Percentiles rank a stretch among this genome's conserved stretches.
Conservation (phyloP, 2,888 invertebrate species). For the Lepidochrysops patricia region DNA sequence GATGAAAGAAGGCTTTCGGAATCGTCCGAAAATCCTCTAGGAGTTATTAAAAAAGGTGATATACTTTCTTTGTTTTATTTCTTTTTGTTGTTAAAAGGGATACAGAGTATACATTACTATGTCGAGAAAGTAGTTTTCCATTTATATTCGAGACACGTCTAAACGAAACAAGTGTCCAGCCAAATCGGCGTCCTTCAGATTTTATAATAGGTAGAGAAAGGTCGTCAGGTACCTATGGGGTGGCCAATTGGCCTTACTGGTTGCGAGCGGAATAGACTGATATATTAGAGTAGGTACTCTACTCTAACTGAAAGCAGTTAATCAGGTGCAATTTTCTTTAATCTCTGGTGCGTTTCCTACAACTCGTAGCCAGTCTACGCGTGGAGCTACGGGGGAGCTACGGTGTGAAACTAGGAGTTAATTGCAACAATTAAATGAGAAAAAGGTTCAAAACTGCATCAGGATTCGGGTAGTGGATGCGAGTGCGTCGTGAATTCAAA, state of each 20-base stretch:
- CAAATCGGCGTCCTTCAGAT: neutral
- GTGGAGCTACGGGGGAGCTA: neutral
- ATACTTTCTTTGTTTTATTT: constrained; percentile 6
- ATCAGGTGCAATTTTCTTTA: too few species aligned
- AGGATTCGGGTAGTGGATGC: neutral
- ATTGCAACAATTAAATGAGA: too few species aligned
- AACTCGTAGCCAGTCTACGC: neutral
- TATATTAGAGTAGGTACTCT: too few species aligned
- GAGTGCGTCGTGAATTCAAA: neutral
- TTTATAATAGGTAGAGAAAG: neutral
- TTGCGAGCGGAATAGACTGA: too few species aligned
- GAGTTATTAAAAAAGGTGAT: neutral
- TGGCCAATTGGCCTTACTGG: neutral
- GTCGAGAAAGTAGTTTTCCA: constrained; percentile 5
- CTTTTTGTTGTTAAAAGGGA: neutral
- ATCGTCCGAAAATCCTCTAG: neutral
- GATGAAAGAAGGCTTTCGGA: neutral
- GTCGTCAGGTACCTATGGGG: too few species aligned
- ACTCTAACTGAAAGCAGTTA: too few species aligned
- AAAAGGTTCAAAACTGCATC: neutral
- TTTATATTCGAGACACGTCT: neutral
- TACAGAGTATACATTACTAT: neutral
- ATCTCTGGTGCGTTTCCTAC: too few species aligned
- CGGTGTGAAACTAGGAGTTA: neutral
- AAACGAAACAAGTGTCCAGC: neutral